These are phyloP conservation scores for Dolichopus griseipennis DNA, from an alignment of 2,888 invertebrate species.

Conservation along the genomic window DNA sequence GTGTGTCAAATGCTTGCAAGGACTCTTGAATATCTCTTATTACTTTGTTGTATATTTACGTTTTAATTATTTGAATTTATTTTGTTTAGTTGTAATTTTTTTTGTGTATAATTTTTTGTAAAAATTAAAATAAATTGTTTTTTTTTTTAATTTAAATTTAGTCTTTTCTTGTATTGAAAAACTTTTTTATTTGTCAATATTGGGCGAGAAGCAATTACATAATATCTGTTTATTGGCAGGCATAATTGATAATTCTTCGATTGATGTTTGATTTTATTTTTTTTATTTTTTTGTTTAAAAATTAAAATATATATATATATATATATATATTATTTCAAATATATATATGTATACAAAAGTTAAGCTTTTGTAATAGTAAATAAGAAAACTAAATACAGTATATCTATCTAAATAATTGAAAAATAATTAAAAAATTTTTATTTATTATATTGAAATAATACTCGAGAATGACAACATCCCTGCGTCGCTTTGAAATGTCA, in stretches of 20 bases:
- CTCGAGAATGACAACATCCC: too few species aligned
- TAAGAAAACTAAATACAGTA: too few species aligned
- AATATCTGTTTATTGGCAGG: conserved; percentile 1
- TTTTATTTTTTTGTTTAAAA: not conserved
- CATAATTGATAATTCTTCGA: not conserved
- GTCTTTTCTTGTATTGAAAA: not conserved
- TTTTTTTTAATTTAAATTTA: not conserved
- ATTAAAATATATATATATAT: too few species aligned
- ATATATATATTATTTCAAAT: too few species aligned
- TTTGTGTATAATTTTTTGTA: not conserved
- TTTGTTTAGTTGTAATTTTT: not conserved
- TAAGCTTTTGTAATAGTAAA: too few species aligned
- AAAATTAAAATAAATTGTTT: not conserved
- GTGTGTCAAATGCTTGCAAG: too few species aligned
- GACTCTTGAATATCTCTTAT: too few species aligned
- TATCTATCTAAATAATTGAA: too few species aligned
- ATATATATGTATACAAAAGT: too few species aligned
- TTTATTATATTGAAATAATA: too few species aligned
- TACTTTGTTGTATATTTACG: not conserved
- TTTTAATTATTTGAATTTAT: not conserved
- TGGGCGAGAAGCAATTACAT: not conserved
- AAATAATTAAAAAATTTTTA: too few species aligned
- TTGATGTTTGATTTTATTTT: not conserved
- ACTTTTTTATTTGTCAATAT: not conserved
- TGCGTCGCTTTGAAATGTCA: too few species aligned